phyloP scores from a whole-genome alignment of 2,888 invertebrate species.

The Colostygia pectinataria region DNA sequence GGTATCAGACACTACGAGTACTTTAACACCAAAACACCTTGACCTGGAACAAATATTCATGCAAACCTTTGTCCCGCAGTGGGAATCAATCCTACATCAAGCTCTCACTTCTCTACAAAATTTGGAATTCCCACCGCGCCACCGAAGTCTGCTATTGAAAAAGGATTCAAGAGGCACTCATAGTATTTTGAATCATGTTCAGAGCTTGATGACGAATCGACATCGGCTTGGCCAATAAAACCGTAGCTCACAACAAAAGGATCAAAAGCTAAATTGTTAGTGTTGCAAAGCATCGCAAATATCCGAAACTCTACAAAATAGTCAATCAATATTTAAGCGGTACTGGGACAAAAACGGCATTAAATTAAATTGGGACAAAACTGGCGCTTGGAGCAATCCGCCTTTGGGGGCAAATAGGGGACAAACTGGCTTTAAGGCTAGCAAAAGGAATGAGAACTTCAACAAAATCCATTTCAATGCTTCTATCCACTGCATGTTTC shows the following conservation, averaged over 20 bases:
- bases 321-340: conserved; percentile 30
- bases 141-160: too few species aligned
- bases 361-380: conserved; percentile 21
- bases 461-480: conserved; percentile 14
- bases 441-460: conserved; percentile 22
- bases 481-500: conserved; percentile 10
- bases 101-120: too few species aligned
- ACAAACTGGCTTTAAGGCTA: conserved; percentile 9
- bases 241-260: conserved; percentile 1
- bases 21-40: too few species aligned
- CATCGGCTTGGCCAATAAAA: not conserved
- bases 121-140: too few species aligned
- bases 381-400: conserved; percentile 17
- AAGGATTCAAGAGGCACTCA: too few species aligned
- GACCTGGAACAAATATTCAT: too few species aligned
- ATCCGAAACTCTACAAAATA: conserved; percentile 4
- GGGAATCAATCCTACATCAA: too few species aligned
- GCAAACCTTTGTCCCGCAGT: too few species aligned
- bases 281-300: conserved; percentile 9
- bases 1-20: too few species aligned
- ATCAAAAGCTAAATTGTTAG: conserved; percentile 3
- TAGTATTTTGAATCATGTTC: too few species aligned
- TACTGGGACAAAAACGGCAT: conserved; percentile 28
- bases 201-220: not conserved
- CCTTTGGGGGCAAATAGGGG: conserved; percentile 19